phyloP scores from a whole-genome alignment of 2,797 vertebrate genomes.

The Paratrypauchen microcephalus region DNA sequence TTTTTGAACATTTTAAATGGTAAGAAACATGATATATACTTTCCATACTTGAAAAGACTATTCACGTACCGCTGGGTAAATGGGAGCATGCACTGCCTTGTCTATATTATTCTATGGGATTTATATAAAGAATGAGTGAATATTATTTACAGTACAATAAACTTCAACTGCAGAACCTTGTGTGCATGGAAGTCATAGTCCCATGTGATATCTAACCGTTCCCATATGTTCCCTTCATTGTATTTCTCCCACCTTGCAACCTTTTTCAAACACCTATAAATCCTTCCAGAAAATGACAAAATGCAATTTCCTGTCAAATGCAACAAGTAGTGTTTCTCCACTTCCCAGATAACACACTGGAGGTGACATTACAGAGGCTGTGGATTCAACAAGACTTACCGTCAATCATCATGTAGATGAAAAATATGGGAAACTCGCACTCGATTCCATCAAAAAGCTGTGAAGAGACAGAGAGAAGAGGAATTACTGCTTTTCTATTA shows the following conservation, averaged over 20 bases:
- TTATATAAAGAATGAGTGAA: not conserved
- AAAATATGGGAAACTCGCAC: slow-evolving; percentile 98
- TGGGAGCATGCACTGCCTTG: too few species aligned
- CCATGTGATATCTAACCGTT: slow-evolving; percentile 12
- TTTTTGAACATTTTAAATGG: too few species aligned
- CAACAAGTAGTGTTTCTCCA: slow-evolving; percentile 26
- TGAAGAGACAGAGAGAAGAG: slow-evolving; percentile 54
- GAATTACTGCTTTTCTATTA: slow-evolving; percentile 46
- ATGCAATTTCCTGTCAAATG: slow-evolving; percentile 35
- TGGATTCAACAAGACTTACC: slow-evolving; percentile 79
- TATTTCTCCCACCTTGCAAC: slow-evolving; percentile 16
- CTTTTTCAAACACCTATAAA: slow-evolving; percentile 27
- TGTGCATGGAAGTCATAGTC: slow-evolving; percentile 2
- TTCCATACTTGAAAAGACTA: too few species aligned
- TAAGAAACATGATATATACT: too few species aligned
- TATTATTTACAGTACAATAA: not conserved
- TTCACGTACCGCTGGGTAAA: too few species aligned
- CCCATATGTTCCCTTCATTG: slow-evolving; percentile 4
- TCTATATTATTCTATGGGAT: not conserved
- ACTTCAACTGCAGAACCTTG: not conserved
- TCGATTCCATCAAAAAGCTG: slow-evolving; percentile 98
- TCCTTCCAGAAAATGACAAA: slow-evolving; percentile 21
- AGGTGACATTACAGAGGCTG: slow-evolving; percentile 32
- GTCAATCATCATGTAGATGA: slow-evolving; percentile 98
- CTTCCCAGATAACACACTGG: slow-evolving; percentile 36